Base-by-base conservation (phyloP, 2,888 invertebrate genomes). In the Rhogogaster chlorosoma region DNA sequence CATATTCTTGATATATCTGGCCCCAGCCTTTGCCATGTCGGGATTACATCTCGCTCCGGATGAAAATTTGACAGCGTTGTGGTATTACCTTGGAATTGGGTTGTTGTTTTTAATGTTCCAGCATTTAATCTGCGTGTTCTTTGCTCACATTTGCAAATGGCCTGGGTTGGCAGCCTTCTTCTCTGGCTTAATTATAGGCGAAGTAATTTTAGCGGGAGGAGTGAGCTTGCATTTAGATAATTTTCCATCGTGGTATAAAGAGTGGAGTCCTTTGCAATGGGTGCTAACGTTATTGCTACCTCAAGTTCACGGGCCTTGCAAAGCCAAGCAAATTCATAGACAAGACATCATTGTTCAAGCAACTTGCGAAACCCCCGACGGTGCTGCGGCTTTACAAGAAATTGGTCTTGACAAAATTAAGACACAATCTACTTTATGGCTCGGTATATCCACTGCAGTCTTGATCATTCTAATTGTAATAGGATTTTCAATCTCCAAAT, bases 1-100 rank as follows among this genome's bases (percentile, higher is more conserved):
- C 87, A 96, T 98, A 77, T 98, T 98, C 96, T 91, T 98, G 88
- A 97, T 97, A 4, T 98, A 97, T 92, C 92, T 98, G 83, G 96
- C 98, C 85, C 99, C 99, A 22, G 97, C 98, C 71, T 98, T 97
- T 92, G 97, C 97, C 26, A 98, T 98, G 98, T 96, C 97, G 38
- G 98, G 98, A 0, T 93, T 98, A 0, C 97, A 98, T 89, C 96
- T 91, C 2, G 89, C 89, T 9, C 89, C 91, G 0, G 93, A 93
- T 53, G 93, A 93, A 53, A 92, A 91, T 78, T 86, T 93, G 5
- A 91, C 90, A 0, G 91, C 92, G 0, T 84, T 93, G 0, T 93
- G 93, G 93, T 90, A 91, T 64, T 93, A 92, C 77, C 88, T 93
- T 1, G 90, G 88, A 10, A 88, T 90, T 57, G 93, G 93, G 32